Evolutionary conservation across 2,888 invertebrate genomes (phyloP), one percentile per base, ranked within the genome.

Genomic region (Lysandra bellargus): DNA sequence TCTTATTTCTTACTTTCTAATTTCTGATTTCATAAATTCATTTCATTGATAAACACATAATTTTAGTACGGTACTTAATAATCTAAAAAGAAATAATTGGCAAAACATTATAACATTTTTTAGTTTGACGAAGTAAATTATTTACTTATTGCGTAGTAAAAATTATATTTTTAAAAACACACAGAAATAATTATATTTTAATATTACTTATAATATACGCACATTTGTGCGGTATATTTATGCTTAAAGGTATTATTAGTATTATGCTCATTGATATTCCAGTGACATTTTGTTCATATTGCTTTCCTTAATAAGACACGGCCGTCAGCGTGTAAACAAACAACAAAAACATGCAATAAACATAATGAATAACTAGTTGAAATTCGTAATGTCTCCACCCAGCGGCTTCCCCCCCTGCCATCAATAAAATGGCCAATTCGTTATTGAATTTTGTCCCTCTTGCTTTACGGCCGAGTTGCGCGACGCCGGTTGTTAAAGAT

Each of bases 351-450:
- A 87, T 86, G 85, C 84, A 88, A 90, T 90, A 91, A 91, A 93
- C 92, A 91, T 92, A 92, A 91, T 91, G 92, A 89, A 90, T 40
- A 40, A 5, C 0, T 91, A 89, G 86, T 73, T 73, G 72, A 53
- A 73, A 72, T 57, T 69, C 37, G 2, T 73, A 89, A 87, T 87
- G 91, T 92, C 93, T 92, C 92, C 93, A 90, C 92, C 94, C 93
- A 93, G 88, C 91, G 49, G 49, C 92, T 83, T 92, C 90, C 92
- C 93, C 88, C 92, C 93, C 92, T 87, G 91, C 91, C 93, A 93
- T 95, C 94, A 93, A 95, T 95, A 95, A 95, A 95, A 95, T 95
- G 95, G 94, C 95, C 93, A 95, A 94, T 92, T 94, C 94, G 91
- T 91, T 94, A 94, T 93, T 93, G 94, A 93, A 93, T 94, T 94